phyloP scores from a whole-genome alignment of 2,113 vertebrate genomes.

The Todiramphus saurophagus region DNA sequence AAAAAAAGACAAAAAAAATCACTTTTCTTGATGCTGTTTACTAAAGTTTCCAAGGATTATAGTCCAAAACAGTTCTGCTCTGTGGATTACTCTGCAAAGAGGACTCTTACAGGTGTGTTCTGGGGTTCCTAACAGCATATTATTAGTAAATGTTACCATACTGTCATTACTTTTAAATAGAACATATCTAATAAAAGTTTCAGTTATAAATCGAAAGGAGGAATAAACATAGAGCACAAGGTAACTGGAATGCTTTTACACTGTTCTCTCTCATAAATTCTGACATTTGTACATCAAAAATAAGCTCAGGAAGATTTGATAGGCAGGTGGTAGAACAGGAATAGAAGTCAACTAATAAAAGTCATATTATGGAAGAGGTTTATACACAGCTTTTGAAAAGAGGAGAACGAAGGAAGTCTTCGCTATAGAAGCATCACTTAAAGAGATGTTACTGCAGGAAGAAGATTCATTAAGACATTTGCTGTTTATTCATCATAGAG shows the following conservation, averaged over 20 bases:
- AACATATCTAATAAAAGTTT: background rate
- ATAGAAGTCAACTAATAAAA: background rate
- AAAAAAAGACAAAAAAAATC: slow-evolving; percentile 13
- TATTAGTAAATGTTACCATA: background rate
- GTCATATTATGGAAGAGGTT: background rate
- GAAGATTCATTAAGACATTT: background rate
- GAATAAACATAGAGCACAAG: background rate
- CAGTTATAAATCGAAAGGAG: background rate
- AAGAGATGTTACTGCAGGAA: background rate
- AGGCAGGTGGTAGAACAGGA: background rate
- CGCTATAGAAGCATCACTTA: background rate
- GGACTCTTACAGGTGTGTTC: background rate
- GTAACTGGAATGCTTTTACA: background rate
- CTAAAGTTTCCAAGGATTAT: background rate
- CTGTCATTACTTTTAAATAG: background rate
- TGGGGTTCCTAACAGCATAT: background rate
- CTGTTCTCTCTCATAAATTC: background rate
- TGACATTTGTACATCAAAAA: background rate
- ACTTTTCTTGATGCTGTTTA: background rate
- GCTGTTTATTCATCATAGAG: slow-evolving; percentile 13
- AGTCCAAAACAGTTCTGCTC: background rate
- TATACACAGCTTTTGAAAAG: background rate
- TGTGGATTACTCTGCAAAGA: background rate
- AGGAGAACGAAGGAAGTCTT: background rate
- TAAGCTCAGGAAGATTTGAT: background rate